Conservation (phyloP, 2,113 vertebrate species). For the Aplodontia rufa region DNA sequence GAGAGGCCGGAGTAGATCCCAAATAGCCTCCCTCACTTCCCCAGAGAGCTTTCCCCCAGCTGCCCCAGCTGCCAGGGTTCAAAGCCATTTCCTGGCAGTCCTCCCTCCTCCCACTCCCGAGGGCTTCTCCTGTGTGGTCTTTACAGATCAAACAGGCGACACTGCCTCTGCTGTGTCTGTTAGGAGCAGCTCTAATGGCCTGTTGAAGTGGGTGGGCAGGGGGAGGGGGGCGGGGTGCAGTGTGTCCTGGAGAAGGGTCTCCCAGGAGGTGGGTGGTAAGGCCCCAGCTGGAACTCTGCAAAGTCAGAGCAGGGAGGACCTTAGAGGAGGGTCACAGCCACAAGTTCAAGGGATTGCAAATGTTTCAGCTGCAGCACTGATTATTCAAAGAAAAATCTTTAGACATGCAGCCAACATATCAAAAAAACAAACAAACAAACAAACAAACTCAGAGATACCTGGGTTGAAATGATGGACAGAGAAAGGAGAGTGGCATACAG, state of each 20-base stretch:
- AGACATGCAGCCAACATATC: background rate
- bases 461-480: background rate
- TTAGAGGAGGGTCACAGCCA: background rate
- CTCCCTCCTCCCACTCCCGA: background rate
- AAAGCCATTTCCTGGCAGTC: constrained; percentile 60
- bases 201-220: constrained; percentile 6
- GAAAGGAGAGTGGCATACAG: background rate
- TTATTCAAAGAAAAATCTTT: constrained; percentile 14
- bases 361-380: background rate
- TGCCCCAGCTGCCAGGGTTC: constrained; percentile 59
- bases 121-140: constrained; percentile 75
- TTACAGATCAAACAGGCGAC: constrained; percentile 73
- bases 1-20: constrained; percentile 47
- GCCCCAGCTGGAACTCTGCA: background rate
- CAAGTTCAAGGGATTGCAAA: background rate
- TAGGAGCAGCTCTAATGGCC: constrained; percentile 64
- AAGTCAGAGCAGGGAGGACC: constrained; percentile 4
- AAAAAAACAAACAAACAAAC: too few species aligned
- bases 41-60: constrained; percentile 26
- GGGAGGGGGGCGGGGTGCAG: background rate
- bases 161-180: constrained; percentile 62
- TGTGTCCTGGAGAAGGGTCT: background rate
- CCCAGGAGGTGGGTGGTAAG: background rate
- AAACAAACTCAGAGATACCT: background rate
- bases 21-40: constrained; percentile 36